Evolutionary conservation across 2,113 vertebrate species (phyloP).

Genomic region (Embiotoca jacksoni): DNA sequence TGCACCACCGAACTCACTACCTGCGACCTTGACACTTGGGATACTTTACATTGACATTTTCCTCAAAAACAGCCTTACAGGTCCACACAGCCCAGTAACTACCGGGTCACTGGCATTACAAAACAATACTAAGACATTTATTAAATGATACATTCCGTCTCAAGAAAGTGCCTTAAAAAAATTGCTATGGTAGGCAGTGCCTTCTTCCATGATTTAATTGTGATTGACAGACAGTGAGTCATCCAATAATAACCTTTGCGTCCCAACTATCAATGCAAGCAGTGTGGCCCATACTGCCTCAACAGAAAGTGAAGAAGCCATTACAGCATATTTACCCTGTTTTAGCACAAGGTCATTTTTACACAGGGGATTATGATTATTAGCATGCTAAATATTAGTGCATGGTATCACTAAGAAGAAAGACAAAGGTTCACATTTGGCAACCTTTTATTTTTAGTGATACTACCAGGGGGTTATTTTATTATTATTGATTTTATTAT

Average conservation of each 20-base stretch:
- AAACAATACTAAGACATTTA: constrained; percentile 2
- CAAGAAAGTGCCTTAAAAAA: neutral
- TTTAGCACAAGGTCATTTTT: neutral
- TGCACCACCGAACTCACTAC: neutral
- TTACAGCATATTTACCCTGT: constrained; percentile 11
- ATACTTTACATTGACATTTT: neutral
- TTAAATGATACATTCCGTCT: neutral
- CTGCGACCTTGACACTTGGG: neutral
- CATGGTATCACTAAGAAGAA: neutral
- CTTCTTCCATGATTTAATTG: neutral
- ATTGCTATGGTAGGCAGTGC: neutral
- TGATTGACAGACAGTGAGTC: constrained; percentile 16
- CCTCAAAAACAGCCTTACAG: neutral
- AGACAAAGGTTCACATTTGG: neutral
- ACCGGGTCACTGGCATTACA: neutral
- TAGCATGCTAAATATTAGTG: neutral
- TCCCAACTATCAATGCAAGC: neutral
- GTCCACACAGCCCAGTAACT: neutral
- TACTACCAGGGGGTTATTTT: neutral
- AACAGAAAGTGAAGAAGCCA: constrained; percentile 2
- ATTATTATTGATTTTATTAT: neutral
- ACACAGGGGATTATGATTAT: neutral
- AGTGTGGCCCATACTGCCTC: constrained; percentile 7
- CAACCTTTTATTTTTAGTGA: neutral
- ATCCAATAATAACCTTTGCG: constrained; percentile 12